Percentiles rank a stretch among this genome's conserved stretches.
Conservation (phyloP, 2,888 invertebrate genomes). For the Epirrhoe alternata region DNA sequence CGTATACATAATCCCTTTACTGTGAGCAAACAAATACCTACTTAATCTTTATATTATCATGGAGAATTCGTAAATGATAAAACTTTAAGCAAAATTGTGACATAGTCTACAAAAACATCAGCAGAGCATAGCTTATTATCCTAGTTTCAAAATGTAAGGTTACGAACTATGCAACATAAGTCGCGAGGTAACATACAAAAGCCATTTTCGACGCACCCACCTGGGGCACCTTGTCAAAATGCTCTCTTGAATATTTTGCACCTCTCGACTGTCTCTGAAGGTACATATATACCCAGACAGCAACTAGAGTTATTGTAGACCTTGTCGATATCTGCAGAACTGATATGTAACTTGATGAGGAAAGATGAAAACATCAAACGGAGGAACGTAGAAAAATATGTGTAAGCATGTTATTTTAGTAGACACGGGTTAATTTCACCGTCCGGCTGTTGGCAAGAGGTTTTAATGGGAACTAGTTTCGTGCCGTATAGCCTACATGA, state of each 20-base stretch:
- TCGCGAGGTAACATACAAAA: constrained; percentile 64
- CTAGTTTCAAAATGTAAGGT: constrained; percentile 34
- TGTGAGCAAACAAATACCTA: not conserved
- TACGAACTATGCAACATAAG: constrained; percentile 49
- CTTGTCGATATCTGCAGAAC: not conserved
- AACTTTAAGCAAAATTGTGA: not conserved
- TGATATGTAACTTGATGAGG: not conserved
- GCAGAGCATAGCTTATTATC: not conserved
- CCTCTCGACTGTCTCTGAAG: constrained; percentile 39
- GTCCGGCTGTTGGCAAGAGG: constrained; percentile 58
- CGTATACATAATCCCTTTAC: not conserved
- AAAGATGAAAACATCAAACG: not conserved
- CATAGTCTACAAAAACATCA: constrained; percentile 5
- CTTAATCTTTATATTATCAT: not conserved
- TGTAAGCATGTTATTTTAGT: not conserved
- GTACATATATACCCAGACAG: constrained; percentile 26
- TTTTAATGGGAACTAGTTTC: constrained; percentile 72
- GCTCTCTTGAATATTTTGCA: constrained; percentile 42
- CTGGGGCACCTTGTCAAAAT: constrained; percentile 54
- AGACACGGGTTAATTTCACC: constrained; percentile 55
- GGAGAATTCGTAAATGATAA: not conserved
- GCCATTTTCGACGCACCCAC: constrained; percentile 70
- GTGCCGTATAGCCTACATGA: constrained; percentile 77
- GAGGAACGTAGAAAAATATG: not conserved
- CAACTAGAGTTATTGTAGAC: constrained; percentile 18